phyloP scores from a whole-genome alignment of 1,140 invertebrate species.

The Drosophila tsacasi region DNA sequence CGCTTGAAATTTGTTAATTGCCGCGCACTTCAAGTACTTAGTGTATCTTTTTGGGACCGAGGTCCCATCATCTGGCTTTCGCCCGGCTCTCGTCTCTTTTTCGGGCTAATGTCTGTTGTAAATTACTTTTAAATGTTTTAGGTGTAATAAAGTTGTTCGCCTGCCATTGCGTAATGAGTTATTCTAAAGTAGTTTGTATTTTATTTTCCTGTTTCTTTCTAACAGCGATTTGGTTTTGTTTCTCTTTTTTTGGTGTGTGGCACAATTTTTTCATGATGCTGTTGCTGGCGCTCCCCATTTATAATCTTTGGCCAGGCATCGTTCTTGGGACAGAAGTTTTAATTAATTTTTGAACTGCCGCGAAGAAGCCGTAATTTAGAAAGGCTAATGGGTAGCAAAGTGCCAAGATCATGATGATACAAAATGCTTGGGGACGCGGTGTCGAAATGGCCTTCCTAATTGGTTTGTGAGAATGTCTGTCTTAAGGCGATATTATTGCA shows the following conservation, averaged over 20 bases:
- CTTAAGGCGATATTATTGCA: slow-evolving; percentile 1
- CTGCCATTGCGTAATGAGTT: slow-evolving; percentile 77
- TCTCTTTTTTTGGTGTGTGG: slow-evolving; percentile 43
- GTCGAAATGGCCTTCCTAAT: slow-evolving; percentile 22
- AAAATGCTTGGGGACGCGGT: slow-evolving; percentile 15
- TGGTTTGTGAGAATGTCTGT: slow-evolving; percentile 1
- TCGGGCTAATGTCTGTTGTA: slow-evolving; percentile 70
- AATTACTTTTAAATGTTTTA: slow-evolving; percentile 80
- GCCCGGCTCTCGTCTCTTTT: slow-evolving; percentile 34
- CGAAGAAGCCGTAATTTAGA: slow-evolving; percentile 30
- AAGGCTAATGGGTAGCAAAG: slow-evolving; percentile 53
- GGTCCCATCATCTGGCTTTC: slow-evolving; percentile 52
- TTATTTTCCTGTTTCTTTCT: slow-evolving; percentile 23
- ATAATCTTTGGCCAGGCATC: slow-evolving; percentile 53
- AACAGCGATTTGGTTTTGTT: background rate
- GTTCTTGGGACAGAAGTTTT: slow-evolving; percentile 58
- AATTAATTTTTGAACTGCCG: slow-evolving; percentile 61
- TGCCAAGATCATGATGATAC: slow-evolving; percentile 59
- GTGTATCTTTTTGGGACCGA: slow-evolving; percentile 66
- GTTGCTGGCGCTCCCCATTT: slow-evolving; percentile 26
- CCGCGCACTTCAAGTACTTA: slow-evolving; percentile 80
- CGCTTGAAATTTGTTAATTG: slow-evolving; percentile 79
- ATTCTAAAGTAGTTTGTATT: slow-evolving; percentile 59
- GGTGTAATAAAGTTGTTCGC: slow-evolving; percentile 77
- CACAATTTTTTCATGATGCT: slow-evolving; percentile 28